Conservation (phyloP, 1,140 invertebrate species). For the Stegodyphus dumicola region DNA sequence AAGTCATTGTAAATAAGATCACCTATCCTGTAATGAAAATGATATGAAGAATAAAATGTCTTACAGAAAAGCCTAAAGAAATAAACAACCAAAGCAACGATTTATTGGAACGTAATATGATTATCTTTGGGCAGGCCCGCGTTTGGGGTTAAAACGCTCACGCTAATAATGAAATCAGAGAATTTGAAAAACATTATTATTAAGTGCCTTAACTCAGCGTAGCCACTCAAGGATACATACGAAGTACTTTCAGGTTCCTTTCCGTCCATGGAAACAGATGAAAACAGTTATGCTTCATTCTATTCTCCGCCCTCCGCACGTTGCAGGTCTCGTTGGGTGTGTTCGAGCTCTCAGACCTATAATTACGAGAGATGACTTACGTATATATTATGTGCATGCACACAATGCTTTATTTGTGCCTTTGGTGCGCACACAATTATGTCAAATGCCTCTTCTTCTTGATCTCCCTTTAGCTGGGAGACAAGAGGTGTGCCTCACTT, state of each 20-base stretch:
- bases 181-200: slow-evolving; percentile 7
- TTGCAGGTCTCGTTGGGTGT: slow-evolving; percentile 47
- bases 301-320: slow-evolving; percentile 30
- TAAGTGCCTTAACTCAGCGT: slow-evolving; percentile 5
- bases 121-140: too few species aligned
- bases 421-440: slow-evolving; percentile 42
- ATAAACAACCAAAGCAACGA: too few species aligned
- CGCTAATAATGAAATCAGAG: too few species aligned
- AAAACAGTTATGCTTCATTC: slow-evolving; percentile 44
- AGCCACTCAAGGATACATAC: slow-evolving; percentile 22
- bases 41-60: too few species aligned
- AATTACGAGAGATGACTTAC: slow-evolving; percentile 30
- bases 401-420: slow-evolving; percentile 30
- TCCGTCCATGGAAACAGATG: slow-evolving; percentile 21
- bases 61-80: too few species aligned
- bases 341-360: slow-evolving; percentile 29
- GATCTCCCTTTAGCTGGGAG: slow-evolving; percentile 23
- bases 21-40: too few species aligned
- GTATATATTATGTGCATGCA: slow-evolving; percentile 53
- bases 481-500: slow-evolving; percentile 43
- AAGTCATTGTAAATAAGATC: too few species aligned
- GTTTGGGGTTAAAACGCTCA: too few species aligned
- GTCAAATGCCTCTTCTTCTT: slow-evolving; percentile 26
- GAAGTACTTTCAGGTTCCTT: slow-evolving; percentile 8
- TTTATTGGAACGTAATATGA: too few species aligned